These are phyloP conservation scores for Hemibagrus guttatus DNA, from an alignment of 2,797 vertebrate genomes.

Conservation along the genomic window DNA sequence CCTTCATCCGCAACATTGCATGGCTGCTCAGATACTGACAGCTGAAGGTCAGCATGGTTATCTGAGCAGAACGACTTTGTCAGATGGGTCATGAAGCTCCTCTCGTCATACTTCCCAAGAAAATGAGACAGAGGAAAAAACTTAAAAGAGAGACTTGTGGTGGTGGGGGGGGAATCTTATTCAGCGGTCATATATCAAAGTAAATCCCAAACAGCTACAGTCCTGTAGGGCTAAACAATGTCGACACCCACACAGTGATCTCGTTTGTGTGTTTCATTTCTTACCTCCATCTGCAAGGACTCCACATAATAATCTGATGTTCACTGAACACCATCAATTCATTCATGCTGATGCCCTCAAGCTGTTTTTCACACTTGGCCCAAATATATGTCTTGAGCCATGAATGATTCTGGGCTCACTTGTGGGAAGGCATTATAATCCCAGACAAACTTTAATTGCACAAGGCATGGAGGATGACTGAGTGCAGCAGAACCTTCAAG, in stretches of 20 bases:
- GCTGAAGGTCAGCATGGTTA: constrained; percentile 38
- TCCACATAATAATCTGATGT: neutral
- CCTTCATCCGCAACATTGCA: constrained; percentile 34
- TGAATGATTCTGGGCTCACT: neutral
- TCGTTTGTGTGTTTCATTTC: neutral
- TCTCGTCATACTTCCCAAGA: constrained; percentile 27
- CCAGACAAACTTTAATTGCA: constrained; percentile 35
- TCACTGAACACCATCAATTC: neutral
- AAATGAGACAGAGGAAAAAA: constrained; percentile 2
- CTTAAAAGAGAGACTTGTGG: constrained; percentile 13
- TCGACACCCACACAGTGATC: neutral
- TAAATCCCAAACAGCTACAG: neutral
- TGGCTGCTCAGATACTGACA: constrained; percentile 19
- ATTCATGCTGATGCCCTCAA: neutral
- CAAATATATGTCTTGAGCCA: neutral
- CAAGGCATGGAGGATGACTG: constrained; percentile 12
- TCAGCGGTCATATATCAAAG: neutral
- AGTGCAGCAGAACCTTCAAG: neutral
- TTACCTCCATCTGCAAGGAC: neutral
- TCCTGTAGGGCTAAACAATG: neutral
- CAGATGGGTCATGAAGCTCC: constrained; percentile 30
- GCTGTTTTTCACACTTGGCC: neutral
- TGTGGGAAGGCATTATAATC: neutral
- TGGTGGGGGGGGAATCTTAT: neutral
- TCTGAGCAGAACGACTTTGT: constrained; percentile 30